A percentile compares a stretch with the other conserved stretches of the same genome.
Conservation (phyloP, 2,797 vertebrate species). For the Anabacerthia variegaticeps region DNA sequence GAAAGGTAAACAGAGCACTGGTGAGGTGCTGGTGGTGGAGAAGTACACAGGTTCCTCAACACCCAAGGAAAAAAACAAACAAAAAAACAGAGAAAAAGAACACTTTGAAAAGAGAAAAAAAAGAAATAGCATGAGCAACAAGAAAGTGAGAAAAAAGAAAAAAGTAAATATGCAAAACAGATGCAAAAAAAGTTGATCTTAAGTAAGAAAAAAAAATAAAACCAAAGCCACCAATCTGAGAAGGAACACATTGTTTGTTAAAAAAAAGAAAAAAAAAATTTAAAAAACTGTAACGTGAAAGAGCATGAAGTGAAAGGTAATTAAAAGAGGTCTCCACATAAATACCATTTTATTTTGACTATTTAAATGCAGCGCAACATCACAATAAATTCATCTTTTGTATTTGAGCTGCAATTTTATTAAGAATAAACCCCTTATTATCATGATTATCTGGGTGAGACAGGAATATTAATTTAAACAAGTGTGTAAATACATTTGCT, state of each 20-base stretch:
- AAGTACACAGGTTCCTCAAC: background rate
- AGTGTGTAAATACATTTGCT: background rate
- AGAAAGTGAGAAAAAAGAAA: background rate
- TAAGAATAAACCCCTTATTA: background rate
- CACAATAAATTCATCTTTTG: background rate
- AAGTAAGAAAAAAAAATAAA: background rate
- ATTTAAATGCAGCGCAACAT: accelerated
- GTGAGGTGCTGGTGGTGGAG: too few relatives aligned
- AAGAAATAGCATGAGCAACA: background rate
- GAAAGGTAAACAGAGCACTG: background rate
- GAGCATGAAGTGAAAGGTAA: background rate
- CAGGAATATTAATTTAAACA: constrained; percentile 30
- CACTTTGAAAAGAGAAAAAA: background rate
- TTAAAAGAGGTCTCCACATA: background rate
- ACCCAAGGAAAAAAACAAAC: background rate
- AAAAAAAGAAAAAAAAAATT: background rate
- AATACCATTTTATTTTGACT: background rate
- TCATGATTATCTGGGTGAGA: background rate
- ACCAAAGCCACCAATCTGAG: background rate
- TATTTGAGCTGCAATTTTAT: background rate
- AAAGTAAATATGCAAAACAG: background rate
- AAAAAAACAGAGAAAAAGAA: background rate
- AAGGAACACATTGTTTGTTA: background rate
- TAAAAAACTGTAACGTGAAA: background rate
- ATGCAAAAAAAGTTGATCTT: background rate